A percentile compares a stretch with the other conserved stretches of the same genome.
These are phyloP conservation scores for Pelosia muscerda DNA, from an alignment of 2,888 invertebrate genomes.

Conservation along the genomic window DNA sequence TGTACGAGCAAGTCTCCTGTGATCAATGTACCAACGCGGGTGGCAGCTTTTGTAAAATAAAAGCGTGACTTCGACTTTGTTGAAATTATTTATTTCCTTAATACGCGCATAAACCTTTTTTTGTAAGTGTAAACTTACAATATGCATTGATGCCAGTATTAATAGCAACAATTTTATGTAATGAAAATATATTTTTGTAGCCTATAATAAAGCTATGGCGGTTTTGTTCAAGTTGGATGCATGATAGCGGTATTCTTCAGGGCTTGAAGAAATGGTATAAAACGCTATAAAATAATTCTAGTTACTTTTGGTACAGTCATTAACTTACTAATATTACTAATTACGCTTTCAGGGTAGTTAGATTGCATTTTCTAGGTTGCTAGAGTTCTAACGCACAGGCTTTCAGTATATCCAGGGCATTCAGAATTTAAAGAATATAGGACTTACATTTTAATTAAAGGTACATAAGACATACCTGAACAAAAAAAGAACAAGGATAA, in stretches of 20 bases:
- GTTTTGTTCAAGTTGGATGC: not conserved
- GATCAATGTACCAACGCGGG: constrained; percentile 52
- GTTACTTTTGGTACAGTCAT: not conserved
- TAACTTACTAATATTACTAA: too few species aligned
- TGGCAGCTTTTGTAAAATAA: constrained; percentile 51
- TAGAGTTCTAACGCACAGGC: too few species aligned
- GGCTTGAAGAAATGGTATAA: not conserved
- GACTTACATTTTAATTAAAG: too few species aligned
- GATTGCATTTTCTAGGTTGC: too few species aligned
- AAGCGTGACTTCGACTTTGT: constrained; percentile 46
- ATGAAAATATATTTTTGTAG: not conserved
- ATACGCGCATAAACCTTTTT: constrained; percentile 37
- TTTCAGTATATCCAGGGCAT: too few species aligned
- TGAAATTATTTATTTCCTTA: constrained; percentile 53
- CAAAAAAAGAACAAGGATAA: not conserved
- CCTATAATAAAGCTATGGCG: not conserved
- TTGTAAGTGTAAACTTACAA: constrained; percentile 37
- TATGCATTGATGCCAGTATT: constrained; percentile 34
- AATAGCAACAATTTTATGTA: constrained; percentile 22
- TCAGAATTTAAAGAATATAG: too few species aligned
- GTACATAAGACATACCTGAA: too few species aligned
- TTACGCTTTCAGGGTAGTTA: too few species aligned
- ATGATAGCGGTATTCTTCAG: not conserved
- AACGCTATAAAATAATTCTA: not conserved
- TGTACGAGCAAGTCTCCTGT: constrained; percentile 23